A percentile compares a stretch with the other conserved stretches of the same genome.
phyloP scores from a whole-genome alignment of 2,888 invertebrate species.

The Petrolisthes manimaculis region DNA sequence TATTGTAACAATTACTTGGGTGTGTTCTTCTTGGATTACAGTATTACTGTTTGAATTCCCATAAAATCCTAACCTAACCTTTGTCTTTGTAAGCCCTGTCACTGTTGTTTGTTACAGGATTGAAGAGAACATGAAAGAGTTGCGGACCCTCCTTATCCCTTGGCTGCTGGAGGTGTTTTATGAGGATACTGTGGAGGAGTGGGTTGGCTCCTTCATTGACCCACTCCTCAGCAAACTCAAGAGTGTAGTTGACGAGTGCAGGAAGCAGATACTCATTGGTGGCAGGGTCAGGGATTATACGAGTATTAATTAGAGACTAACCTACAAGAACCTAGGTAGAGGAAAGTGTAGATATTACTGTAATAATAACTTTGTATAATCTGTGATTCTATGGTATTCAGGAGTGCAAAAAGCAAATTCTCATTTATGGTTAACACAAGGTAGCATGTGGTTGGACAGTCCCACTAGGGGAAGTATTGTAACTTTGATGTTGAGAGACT shows the following conservation, averaged over 20 bases:
- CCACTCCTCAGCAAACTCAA: constrained; percentile 49
- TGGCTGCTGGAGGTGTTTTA: constrained; percentile 53
- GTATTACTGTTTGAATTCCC: no score
- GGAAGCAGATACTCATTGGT: constrained; percentile 58
- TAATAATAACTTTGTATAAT: not conserved
- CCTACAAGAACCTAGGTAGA: not conserved
- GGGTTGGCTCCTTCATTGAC: constrained; percentile 59
- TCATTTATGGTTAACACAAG: no score
- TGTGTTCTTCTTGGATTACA: no score
- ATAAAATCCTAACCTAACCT: no score
- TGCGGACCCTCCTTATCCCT: constrained; percentile 41
- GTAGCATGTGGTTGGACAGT: no score
- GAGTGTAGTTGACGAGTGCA: constrained; percentile 55
- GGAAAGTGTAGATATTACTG: not conserved
- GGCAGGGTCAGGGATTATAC: constrained; percentile 54
- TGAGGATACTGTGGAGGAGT: constrained; percentile 59
- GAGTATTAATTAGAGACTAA: constrained; percentile 10
- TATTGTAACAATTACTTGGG: no score
- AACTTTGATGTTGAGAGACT: no score
- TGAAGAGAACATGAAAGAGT: constrained; percentile 44
- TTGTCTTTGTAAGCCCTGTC: not conserved
- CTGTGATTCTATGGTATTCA: not conserved
- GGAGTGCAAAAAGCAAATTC: not conserved
- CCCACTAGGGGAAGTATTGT: no score
- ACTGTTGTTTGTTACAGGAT: constrained; percentile 39